phyloP scores from a whole-genome alignment of 2,113 vertebrate genomes.

The Anoura caudifer region DNA sequence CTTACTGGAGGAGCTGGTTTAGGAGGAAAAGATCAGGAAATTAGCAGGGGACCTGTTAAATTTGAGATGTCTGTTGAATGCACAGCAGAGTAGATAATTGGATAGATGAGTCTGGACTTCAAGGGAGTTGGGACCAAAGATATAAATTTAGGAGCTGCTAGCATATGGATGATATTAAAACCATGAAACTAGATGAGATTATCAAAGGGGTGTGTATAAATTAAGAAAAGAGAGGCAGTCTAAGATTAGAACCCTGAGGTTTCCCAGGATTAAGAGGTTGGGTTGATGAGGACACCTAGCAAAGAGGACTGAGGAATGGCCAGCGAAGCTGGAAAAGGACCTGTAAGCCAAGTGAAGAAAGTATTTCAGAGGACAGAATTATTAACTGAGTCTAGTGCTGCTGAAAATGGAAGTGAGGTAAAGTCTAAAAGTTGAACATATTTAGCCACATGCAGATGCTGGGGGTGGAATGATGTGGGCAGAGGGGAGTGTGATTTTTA shows the following conservation, averaged over 20 bases:
- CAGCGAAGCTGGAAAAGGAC: neutral
- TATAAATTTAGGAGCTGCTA: neutral
- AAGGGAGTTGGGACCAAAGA: neutral
- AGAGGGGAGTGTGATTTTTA: neutral
- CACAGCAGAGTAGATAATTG: neutral
- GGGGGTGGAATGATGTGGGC: neutral
- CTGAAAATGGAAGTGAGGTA: neutral
- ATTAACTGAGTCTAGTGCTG: neutral
- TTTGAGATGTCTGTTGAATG: neutral
- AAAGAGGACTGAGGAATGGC: neutral
- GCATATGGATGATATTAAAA: neutral
- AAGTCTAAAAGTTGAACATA: neutral
- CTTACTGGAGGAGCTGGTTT: neutral
- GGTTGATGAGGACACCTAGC: neutral
- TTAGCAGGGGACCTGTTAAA: neutral
- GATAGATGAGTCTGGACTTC: neutral
- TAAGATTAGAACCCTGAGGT: neutral
- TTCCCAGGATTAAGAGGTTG: neutral
- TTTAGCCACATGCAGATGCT: neutral
- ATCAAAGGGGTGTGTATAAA: neutral
- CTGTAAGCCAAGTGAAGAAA: neutral
- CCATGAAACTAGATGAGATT: neutral
- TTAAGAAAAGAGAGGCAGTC: neutral
- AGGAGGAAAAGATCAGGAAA: neutral
- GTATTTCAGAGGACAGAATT: neutral